Evolutionary conservation across 2,113 vertebrate genomes (phyloP).

Genomic region (Morone saxatilis): DNA sequence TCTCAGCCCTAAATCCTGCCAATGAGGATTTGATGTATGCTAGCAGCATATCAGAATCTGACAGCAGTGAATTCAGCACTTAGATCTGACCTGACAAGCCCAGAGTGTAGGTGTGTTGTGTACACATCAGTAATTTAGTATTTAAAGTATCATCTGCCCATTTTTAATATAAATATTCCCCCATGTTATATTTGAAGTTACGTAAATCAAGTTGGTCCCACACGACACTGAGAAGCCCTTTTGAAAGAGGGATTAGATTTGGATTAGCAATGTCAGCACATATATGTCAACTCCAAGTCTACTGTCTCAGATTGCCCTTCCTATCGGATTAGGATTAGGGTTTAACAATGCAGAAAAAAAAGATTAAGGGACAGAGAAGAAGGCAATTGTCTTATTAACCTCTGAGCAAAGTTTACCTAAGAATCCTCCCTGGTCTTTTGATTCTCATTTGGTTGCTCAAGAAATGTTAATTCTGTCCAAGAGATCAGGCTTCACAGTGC

Average conservation of each 20-base stretch:
- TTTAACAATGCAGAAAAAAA: slow-evolving; percentile 66
- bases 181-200: slow-evolving; percentile 44
- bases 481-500: not conserved
- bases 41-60: slow-evolving; percentile 31
- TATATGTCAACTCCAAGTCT: slow-evolving; percentile 79
- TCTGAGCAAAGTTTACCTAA: slow-evolving; percentile 26
- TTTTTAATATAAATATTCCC: slow-evolving; percentile 14
- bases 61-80: slow-evolving; percentile 40
- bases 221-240: slow-evolving; percentile 57
- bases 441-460: not conserved
- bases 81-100: slow-evolving; percentile 50
- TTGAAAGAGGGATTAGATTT: slow-evolving; percentile 79
- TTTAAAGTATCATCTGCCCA: slow-evolving; percentile 31
- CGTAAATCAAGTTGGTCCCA: slow-evolving; percentile 33
- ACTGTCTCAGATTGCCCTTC: slow-evolving; percentile 74
- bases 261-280: slow-evolving; percentile 85
- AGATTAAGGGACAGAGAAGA: slow-evolving; percentile 60
- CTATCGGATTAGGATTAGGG: slow-evolving; percentile 77
- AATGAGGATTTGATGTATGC: slow-evolving; percentile 1
- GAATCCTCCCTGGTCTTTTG: not conserved
- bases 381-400: slow-evolving; percentile 60
- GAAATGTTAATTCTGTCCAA: not conserved
- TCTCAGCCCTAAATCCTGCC: slow-evolving; percentile 4
- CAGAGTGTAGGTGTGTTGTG: not conserved
- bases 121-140: not conserved